Evolutionary conservation across 2,113 vertebrate genomes (phyloP), one percentile per base, ranked within the genome.

Genomic region (Ammospiza nelsoni): DNA sequence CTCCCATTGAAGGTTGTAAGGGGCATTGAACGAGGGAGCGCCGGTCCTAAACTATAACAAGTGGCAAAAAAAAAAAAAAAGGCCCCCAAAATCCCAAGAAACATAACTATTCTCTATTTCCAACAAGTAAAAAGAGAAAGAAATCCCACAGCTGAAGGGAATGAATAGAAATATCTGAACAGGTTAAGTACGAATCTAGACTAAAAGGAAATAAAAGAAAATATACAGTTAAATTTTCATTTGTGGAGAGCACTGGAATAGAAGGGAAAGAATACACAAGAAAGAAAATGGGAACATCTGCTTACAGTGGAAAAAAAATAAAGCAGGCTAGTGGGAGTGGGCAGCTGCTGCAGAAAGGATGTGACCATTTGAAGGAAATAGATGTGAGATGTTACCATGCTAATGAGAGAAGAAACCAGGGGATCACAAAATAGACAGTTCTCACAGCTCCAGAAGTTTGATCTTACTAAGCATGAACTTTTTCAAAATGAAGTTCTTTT

Each of bases 71-170:
- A 46, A 46, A 44, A 44, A 46, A 25, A 9, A 6, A 35, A 24
- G 1, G 2, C 9, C 5, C 27, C 37, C 18, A 33, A 65, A 74
- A 67, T 37, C 9, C 33, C 28, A 68, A 43, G 5, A 49, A 10
- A 68, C 5, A 51, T 55, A 82, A 61, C 31, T 37, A 27, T 51
- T 81, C 43, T 3, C 52, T 87, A 55, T 52, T 89, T 89, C 49
- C 17, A 75, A 28, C 22, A 69, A 31, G 5, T 39, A 72, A 89
- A 76, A 48, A 33, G 1, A 1, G 8, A 4, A n/a, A 63, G 66
- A 52, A 24, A 24, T 44, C 1, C 5, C 29, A 46, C 23, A 21
- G 7, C 1, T 8, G 3, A 9, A 12, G 4, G 5, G 2, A 12
- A 43, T 29, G 1, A 62, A n/a, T 5, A 84, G 16, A 71, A 82